These are phyloP conservation scores for Phymatocera aterrima DNA, from an alignment of 2,888 invertebrate genomes.

Conservation along the genomic window DNA sequence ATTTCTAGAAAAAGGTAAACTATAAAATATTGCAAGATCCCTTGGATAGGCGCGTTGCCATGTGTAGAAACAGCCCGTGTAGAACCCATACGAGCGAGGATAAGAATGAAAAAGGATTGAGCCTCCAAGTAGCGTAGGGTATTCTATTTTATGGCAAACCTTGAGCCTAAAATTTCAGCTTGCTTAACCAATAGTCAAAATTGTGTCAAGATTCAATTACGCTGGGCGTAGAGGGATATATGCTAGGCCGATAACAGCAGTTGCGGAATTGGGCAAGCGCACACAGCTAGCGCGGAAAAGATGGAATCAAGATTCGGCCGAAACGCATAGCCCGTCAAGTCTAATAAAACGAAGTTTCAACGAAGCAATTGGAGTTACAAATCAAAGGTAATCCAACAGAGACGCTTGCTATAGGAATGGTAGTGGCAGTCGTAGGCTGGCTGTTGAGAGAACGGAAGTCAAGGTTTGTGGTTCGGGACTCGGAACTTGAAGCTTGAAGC, in stretches of 20 bases:
- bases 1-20: conserved; percentile 19
- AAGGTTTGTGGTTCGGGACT: not conserved
- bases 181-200: conserved; percentile 32
- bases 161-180: conserved; percentile 20
- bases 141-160: conserved; percentile 30
- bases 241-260: conserved; percentile 21
- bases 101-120: conserved; percentile 26
- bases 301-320: conserved; percentile 30
- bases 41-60: not conserved
- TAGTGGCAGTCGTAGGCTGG: not conserved
- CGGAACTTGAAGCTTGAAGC: not conserved
- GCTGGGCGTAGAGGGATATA: not conserved
- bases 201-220: conserved; percentile 40
- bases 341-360: conserved; percentile 47
- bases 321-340: conserved; percentile 38
- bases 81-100: not conserved
- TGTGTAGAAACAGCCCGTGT: not conserved
- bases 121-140: not conserved
- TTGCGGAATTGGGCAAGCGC: conserved; percentile 22
- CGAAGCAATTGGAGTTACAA: conserved; percentile 47
- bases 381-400: conserved; percentile 46
- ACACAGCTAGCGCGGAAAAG: conserved; percentile 2
- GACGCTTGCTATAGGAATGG: conserved; percentile 18
- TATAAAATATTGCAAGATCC: conserved; percentile 23
- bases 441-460: not conserved